Base-by-base conservation (phyloP, 2,113 vertebrate species). In the Corythaeola cristata region DNA sequence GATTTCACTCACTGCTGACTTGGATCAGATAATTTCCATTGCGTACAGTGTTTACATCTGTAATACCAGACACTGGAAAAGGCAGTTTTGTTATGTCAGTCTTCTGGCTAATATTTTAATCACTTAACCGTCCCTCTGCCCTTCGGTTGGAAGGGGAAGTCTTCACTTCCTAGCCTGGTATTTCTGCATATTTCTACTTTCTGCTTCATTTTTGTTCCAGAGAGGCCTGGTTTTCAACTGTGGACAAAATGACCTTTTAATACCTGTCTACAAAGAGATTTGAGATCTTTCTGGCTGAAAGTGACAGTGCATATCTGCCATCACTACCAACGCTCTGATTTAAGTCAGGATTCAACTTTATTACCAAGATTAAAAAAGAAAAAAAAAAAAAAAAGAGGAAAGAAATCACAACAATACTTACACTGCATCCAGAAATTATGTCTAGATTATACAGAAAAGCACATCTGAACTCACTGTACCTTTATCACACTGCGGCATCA, bases 171-270 rank as follows among this genome's bases (percentile, higher is more conserved):
- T 83, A 82, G 27, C 20, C 50, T 90, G 28, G 15, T 85, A 74
- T 86, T 92, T 84, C 60, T 87, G 66, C 60, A 75, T 33, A 72
- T 95, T 86, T 91, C 71, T 93, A 58, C 30, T 64, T 93, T 83
- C 30, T 75, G 26, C 64, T 90, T 92, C 19, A 52, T 81, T 94
- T 71, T 96, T 81, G 47, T 78, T 96, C 33, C 56, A 85, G 49
- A 80, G 27, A 84, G 32, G 11, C 9, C 1, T 82, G 27, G 2
- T 74, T 88, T 97, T 93, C 68, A 84, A 22, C 44, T 77, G 13
- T 68, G 49, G 66, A 52, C 17, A 77, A 79, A 93, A 86, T 55
- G 10, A 71, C 37, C n/a, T 88, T 94, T 91, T n/a, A 91, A 59
- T 82, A 81, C 60, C 49, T 81, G 20, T 88, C 67, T 86, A 62